Evolutionary conservation across 2,113 vertebrate genomes (phyloP).

Genomic region (Carollia perspicillata): DNA sequence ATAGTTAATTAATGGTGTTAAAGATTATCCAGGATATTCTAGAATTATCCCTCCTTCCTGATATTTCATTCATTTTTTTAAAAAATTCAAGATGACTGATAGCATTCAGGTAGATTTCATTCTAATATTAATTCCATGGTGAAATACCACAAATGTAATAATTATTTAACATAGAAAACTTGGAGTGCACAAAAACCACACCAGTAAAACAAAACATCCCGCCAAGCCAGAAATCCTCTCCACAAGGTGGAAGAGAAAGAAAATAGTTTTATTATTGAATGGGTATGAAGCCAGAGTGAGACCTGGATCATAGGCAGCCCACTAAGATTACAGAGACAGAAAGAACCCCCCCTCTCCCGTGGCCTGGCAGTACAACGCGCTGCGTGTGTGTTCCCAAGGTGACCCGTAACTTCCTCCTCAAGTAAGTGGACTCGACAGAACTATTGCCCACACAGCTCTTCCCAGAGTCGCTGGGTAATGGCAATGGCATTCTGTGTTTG

Average conservation of each 20-base stretch:
- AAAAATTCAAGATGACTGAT: not conserved
- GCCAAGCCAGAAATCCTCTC: not conserved
- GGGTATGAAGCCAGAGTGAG: not conserved
- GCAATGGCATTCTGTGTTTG: not conserved
- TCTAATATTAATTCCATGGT: not conserved
- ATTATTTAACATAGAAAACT: not conserved
- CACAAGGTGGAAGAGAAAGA: not conserved
- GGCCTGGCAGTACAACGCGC: not conserved
- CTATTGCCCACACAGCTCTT: not conserved
- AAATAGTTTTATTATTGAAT: not conserved
- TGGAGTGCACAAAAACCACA: not conserved
- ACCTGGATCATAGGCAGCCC: not conserved
- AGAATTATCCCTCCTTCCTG: slow-evolving; percentile 14
- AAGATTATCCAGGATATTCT: slow-evolving; percentile 1
- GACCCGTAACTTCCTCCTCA: not conserved
- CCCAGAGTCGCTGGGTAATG: not conserved
- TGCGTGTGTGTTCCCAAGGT: not conserved
- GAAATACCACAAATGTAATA: not conserved
- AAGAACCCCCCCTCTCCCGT: not conserved
- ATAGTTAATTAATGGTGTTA: not conserved
- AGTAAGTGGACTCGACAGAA: not conserved
- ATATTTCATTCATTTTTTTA: slow-evolving; percentile 15
- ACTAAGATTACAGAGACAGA: not conserved
- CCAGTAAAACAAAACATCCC: not conserved
- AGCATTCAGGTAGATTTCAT: not conserved